Percentiles rank a stretch among this genome's conserved stretches.
Evolutionary conservation across 1,140 invertebrate species (phyloP).

Genomic region (Apocrypta bakeri): DNA sequence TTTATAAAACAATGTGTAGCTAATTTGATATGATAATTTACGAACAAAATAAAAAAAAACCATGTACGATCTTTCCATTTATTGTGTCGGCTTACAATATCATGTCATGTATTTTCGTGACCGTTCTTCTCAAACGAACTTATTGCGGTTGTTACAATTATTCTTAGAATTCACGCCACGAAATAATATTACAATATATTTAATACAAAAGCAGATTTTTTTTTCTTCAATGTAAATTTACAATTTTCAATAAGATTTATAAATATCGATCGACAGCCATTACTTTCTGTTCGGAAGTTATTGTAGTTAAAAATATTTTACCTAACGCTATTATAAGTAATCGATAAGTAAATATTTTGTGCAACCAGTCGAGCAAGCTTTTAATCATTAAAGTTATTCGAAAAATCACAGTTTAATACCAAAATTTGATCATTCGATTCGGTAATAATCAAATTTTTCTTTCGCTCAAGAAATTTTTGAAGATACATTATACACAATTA

Average conservation of each 20-base stretch:
- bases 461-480: conserved; percentile 39
- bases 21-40: conserved; percentile 34
- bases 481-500: conserved; percentile 14
- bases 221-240: neutral
- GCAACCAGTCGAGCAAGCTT: conserved; percentile 32
- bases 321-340: neutral
- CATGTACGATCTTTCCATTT: conserved; percentile 10
- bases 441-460: conserved; percentile 2
- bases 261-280: neutral
- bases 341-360: conserved; percentile 31
- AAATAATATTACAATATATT: conserved; percentile 5
- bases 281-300: neutral
- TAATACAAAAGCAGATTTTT: conserved; percentile 21
- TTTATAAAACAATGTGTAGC: conserved; percentile 47
- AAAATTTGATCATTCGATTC: conserved; percentile 39
- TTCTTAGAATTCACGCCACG: neutral
- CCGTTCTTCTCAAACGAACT: conserved; percentile 14
- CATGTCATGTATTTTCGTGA: conserved; percentile 25
- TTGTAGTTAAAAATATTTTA: conserved; percentile 21
- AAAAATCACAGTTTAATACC: conserved; percentile 45
- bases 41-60: conserved; percentile 12
- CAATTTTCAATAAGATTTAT: conserved; percentile 3
- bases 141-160: neutral
- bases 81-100: conserved; percentile 5
- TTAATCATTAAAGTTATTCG: conserved; percentile 24